These are phyloP conservation scores for Darevskia mixta DNA, from an alignment of 2,797 vertebrate species.

Conservation along the genomic window DNA sequence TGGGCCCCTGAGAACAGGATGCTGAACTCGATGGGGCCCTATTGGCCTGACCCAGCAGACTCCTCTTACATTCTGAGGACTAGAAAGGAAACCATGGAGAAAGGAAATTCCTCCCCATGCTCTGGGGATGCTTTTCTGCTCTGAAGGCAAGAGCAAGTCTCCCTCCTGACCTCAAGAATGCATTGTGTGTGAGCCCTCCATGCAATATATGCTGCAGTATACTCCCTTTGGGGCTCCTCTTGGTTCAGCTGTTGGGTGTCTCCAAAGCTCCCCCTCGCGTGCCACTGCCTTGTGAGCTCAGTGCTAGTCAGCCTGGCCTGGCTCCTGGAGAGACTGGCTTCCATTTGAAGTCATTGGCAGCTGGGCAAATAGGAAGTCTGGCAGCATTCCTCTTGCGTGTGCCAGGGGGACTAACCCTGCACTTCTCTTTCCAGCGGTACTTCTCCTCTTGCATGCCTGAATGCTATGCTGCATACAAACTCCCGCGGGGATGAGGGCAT, in stretches of 20 bases:
- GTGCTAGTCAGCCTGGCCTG: neutral
- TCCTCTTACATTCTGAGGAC: neutral
- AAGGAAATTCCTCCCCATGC: neutral
- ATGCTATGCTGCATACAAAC: constrained; percentile 98
- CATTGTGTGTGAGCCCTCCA: too few species aligned
- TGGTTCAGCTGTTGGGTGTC: too few species aligned
- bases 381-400: neutral
- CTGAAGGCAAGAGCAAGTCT: neutral
- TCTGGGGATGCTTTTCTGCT: neutral
- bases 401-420: constrained; percentile 33
- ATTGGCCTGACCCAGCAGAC: too few species aligned
- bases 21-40: too few species aligned
- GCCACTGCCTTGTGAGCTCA: neutral
- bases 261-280: neutral
- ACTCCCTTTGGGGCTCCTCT: too few species aligned
- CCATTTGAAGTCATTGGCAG: neutral
- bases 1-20: too few species aligned
- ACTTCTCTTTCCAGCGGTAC: constrained; percentile 86
- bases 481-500: constrained; percentile 97
- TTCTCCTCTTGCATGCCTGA: constrained; percentile 96
- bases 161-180: too few species aligned
- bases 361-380: neutral
- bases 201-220: too few species aligned
- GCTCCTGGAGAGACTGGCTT: too few species aligned
- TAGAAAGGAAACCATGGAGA: neutral